phyloP scores from a whole-genome alignment of 2,113 vertebrate species.

The Ptyas mucosa region DNA sequence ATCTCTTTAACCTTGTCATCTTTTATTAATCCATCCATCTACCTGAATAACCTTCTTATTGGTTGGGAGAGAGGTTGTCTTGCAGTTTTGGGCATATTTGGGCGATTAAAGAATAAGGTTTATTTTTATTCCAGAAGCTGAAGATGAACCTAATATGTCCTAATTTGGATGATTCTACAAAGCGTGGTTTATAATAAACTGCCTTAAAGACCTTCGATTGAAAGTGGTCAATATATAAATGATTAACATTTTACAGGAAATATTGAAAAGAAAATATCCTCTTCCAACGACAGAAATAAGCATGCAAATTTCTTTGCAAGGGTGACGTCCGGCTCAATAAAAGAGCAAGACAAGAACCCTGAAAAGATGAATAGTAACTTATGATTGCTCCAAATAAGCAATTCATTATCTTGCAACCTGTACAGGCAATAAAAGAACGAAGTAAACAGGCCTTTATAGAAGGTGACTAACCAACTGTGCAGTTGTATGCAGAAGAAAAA shows the following conservation, averaged over 20 bases:
- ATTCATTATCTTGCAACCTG: not conserved
- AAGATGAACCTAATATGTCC: not conserved
- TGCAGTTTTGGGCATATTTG: not conserved
- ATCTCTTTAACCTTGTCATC: not conserved
- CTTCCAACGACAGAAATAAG: not conserved
- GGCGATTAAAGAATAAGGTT: not conserved
- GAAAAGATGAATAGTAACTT: not conserved
- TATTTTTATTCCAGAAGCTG: not conserved
- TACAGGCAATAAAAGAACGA: not conserved
- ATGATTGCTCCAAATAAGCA: not conserved
- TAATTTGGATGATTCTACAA: not conserved
- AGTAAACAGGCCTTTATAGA: not conserved
- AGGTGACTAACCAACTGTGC: not conserved
- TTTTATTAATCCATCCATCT: not conserved
- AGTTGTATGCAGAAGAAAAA: not conserved
- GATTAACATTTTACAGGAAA: not conserved
- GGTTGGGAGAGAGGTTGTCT: not conserved
- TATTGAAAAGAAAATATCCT: not conserved
- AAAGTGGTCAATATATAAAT: not conserved
- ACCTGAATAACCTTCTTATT: not conserved
- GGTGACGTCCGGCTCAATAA: not conserved
- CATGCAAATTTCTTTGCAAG: not conserved
- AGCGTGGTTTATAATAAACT: not conserved
- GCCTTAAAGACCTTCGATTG: not conserved
- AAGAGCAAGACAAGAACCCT: not conserved